Evolutionary conservation across 2,797 vertebrate species (phyloP).

Genomic region (Neomorphus geoffroyi): DNA sequence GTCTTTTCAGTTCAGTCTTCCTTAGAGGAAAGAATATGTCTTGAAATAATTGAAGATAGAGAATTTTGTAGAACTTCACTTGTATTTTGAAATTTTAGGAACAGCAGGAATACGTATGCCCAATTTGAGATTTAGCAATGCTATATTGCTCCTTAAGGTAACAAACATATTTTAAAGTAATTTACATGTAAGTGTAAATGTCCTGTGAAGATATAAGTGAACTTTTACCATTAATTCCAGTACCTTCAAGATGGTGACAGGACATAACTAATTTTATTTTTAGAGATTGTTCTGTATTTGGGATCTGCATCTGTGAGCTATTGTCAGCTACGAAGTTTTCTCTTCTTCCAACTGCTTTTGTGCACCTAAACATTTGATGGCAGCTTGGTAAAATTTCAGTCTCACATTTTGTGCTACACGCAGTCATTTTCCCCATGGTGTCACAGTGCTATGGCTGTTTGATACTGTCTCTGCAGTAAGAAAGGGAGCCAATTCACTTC

Average conservation of each 20-base stretch:
- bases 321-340: neutral
- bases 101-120: neutral
- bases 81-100: neutral
- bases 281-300: neutral
- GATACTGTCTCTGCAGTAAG: neutral
- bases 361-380: neutral
- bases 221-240: neutral
- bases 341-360: neutral
- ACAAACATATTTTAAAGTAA: neutral
- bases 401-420: neutral
- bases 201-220: neutral
- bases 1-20: neutral
- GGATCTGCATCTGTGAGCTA: neutral
- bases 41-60: neutral
- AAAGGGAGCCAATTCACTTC: neutral
- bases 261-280: neutral
- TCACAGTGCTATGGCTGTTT: neutral
- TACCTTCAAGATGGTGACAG: neutral
- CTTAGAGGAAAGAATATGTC: neutral
- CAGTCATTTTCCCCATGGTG: neutral
- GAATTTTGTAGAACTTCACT: neutral
- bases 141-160: neutral
- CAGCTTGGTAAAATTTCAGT: neutral
- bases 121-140: neutral
- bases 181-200: no score